phyloP scores from a whole-genome alignment of 2,113 vertebrate species.

The Lichenostomus cassidix region DNA sequence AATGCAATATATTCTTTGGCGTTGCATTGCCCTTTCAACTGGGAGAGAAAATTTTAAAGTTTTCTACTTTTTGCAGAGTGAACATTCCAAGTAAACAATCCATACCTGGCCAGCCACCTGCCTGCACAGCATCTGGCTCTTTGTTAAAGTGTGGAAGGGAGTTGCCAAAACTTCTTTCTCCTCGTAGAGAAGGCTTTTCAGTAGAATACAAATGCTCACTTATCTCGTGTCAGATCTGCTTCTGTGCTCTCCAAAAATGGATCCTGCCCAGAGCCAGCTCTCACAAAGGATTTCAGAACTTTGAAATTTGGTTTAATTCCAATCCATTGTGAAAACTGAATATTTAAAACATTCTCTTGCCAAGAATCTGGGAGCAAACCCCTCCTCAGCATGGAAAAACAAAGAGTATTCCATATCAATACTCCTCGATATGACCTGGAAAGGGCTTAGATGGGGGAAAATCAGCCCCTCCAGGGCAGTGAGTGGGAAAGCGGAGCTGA shows the following conservation, averaged over 20 bases:
- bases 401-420: neutral
- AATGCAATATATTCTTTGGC: neutral
- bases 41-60: neutral
- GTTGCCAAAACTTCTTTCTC: neutral
- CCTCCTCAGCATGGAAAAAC: neutral
- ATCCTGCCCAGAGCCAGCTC: neutral
- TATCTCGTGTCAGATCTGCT: neutral
- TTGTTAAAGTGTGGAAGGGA: neutral
- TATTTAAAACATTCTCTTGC: neutral
- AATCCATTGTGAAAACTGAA: neutral
- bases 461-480: neutral
- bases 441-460: neutral
- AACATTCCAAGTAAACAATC: neutral
- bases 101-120: neutral
- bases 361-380: neutral
- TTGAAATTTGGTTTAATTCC: neutral
- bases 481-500: neutral
- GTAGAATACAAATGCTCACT: neutral
- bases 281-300: neutral
- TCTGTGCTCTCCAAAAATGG: neutral
- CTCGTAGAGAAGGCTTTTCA: neutral
- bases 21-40: neutral
- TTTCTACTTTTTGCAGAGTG: neutral
- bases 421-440: rapidly evolving
- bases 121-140: neutral